A percentile compares a stretch with the other conserved stretches of the same genome.
Conservation (phyloP, 2,888 invertebrate species). For the Molanna angustata region DNA sequence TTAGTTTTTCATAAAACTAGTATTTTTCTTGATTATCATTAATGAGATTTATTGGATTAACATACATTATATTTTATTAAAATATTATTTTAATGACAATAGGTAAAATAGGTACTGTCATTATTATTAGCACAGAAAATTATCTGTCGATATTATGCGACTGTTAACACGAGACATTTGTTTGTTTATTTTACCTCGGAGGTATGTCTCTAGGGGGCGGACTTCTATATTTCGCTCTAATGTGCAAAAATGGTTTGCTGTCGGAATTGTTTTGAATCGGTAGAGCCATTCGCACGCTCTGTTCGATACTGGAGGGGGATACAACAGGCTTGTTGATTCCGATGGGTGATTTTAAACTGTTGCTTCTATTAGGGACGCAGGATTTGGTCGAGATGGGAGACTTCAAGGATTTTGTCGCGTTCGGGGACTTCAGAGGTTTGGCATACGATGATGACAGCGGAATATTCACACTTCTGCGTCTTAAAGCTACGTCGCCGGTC, state of each 20-base stretch:
- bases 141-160: no score
- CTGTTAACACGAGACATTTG: no score
- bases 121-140: background rate
- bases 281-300: conserved; percentile 48
- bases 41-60: no score
- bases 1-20: no score
- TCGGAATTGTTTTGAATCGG: conserved; percentile 43
- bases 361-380: conserved; percentile 8
- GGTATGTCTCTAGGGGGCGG: conserved; percentile 62
- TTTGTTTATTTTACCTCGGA: conserved; percentile 54
- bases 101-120: background rate
- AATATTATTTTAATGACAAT: background rate
- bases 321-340: conserved; percentile 31
- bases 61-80: no score
- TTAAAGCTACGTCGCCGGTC: conserved; percentile 6
- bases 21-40: no score
- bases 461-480: conserved; percentile 28
- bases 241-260: conserved; percentile 63
- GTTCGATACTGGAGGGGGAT: conserved; percentile 53
- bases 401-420: conserved; percentile 1
- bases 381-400: conserved; percentile 15
- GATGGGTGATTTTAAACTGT: conserved; percentile 14
- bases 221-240: conserved; percentile 71
- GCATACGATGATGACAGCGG: conserved; percentile 21
- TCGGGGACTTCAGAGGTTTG: conserved; percentile 18